A percentile compares a stretch with the other conserved stretches of the same genome.
These are phyloP conservation scores for Torymus auratus DNA, from an alignment of 2,888 invertebrate genomes.

Conservation along the genomic window DNA sequence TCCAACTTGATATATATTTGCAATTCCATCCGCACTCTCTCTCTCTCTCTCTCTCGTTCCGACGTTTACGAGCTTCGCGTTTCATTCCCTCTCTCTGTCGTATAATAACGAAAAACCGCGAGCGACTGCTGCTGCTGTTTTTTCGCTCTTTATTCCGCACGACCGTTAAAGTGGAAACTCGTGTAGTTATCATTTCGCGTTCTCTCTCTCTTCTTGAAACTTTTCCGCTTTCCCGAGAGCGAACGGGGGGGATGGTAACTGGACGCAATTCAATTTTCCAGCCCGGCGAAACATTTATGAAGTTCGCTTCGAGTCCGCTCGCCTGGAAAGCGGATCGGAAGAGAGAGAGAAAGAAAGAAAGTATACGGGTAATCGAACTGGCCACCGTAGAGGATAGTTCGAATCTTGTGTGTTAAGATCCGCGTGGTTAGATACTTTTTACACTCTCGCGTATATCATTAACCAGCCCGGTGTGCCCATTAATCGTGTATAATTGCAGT, in stretches of 20 bases:
- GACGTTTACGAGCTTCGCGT: slow-evolving; percentile 18
- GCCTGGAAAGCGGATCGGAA: slow-evolving; percentile 2
- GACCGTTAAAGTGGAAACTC: slow-evolving; percentile 45
- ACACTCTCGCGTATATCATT: too few species aligned
- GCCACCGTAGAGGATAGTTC: slow-evolving; percentile 8
- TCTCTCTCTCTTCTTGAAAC: neutral
- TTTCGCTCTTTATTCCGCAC: too few species aligned
- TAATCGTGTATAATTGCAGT: too few species aligned
- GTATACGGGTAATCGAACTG: neutral
- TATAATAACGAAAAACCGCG: too few species aligned
- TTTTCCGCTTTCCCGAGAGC: neutral
- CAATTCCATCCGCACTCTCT: slow-evolving; percentile 6
- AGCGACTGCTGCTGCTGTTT: too few species aligned
- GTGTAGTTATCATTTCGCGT: slow-evolving; percentile 44
- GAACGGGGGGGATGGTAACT: neutral
- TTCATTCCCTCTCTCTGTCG: slow-evolving; percentile 1
- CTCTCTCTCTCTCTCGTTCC: too few species aligned
- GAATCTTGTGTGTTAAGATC: neutral
- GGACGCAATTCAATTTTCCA: slow-evolving; percentile 50
- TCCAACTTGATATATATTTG: slow-evolving; percentile 39
- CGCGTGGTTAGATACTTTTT: too few species aligned
- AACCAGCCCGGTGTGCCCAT: too few species aligned
- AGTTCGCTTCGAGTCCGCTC: slow-evolving; percentile 23
- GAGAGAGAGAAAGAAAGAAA: too few species aligned
- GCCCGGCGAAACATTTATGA: slow-evolving; percentile 38